Base-by-base conservation (phyloP, 2,888 invertebrate genomes). In the Athetis lepigone region DNA sequence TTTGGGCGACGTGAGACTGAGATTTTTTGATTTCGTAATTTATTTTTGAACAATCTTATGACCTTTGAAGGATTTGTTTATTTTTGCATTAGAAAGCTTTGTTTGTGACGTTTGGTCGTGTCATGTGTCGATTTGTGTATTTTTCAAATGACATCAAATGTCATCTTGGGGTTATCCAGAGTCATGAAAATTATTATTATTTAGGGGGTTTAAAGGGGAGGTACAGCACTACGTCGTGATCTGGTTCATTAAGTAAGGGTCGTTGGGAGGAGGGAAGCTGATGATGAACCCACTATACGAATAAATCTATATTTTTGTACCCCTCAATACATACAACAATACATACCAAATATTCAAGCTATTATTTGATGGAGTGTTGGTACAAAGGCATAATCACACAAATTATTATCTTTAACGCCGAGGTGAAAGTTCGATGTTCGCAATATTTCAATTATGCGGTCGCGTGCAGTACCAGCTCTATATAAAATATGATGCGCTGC, bases 401-500 rank as follows among this genome's bases (percentile, higher is more conserved):
- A 66, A 75, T 64, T 66, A 72, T 67, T 59, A 43, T 63, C 37
- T 73, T 62, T 57, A 60, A 61, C 55, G 62, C 60, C 39, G 62
- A 70, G 77, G 82, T 81, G 82, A 86, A 84, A 85, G 82, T 80
- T 78, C 54, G 58, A 71, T 60, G 62, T 56, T 67, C 55, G 57
- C 57, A 70, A 71, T 73, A 72, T 75, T 74, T 78, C 75, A 76
- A 79, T 77, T 78, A 72, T 64, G 79, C 55, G 66, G 77, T 85
- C 77, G 77, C 77, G 70, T 74, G 81, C 79, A 78, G 80, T 83
- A 82, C 77, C 80, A 78, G 82, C 81, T 80, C 77, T 13, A 21
- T 70, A 82, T 79, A 56, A 63, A 62, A 62, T 70, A 70, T 80
- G 87, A 88, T 87, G 87, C 84, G 75, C 75, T 87, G 87, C 74